Base-by-base conservation (phyloP, 1,140 invertebrate genomes). In the Leptestheria dahalacensis region DNA sequence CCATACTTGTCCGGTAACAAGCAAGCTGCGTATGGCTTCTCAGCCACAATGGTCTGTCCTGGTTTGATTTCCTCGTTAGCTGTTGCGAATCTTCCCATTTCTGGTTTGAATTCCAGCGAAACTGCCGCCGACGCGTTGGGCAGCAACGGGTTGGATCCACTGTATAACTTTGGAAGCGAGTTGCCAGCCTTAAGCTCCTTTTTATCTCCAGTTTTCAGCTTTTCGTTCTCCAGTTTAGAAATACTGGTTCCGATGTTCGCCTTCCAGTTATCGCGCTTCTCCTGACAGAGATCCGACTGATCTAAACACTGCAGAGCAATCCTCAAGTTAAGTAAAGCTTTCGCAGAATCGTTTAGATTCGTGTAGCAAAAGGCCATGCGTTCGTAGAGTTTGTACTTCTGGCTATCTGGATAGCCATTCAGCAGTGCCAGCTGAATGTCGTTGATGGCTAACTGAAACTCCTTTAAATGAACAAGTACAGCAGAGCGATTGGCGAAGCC, bases 401-500 rank as follows among this genome's bases (percentile, higher is more conserved):
- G 70, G 54, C 86, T 78, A 59, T 78, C 74, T 9, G 88, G 86
- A 70, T 91, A 92, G 11, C 78, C 80, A 33, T 81, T 68, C 2
- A 77, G 70, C 0, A 89, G 66, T 6, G 86, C 81, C 28, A 80
- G 71, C 18, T 81, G 72, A 24, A 87, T 83, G 66, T 94, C 89
- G 4, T 73, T 67, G 12, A 88, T 65, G 0, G 82, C 76, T 21
- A 79, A 72, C 64, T 82, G 73, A 69, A 81, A 83, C 61, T 81
- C 76, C 55, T 84, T 75, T 68, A 91, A 67, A 68, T 92, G 86
- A 67, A 85, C 90, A 4, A 91, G 74, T 0, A 84, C 82, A 0
- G 91, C 91, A 10, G 91, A 94, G 53, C 91, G 79, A 71, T 95
- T 96, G 3, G 86, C 89, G 62, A 86, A 77, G 1, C 86, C 76